phyloP scores from a whole-genome alignment of 2,113 vertebrate species.

The Isurus oxyrinchus region DNA sequence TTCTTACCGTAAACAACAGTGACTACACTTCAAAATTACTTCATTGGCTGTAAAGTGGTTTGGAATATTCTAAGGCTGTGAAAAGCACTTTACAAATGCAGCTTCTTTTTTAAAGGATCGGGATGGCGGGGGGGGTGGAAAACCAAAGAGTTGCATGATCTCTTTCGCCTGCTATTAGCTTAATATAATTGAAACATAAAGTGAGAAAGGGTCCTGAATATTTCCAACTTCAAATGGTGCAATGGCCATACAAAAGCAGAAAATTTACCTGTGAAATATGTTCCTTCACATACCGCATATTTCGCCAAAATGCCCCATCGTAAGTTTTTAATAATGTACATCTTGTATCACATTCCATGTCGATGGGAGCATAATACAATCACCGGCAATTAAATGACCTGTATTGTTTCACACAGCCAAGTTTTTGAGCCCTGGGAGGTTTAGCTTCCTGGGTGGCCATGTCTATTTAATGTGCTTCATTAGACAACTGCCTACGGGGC shows the following conservation, averaged over 20 bases:
- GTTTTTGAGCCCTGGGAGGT: not conserved
- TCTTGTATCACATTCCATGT: not conserved
- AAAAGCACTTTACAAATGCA: not conserved
- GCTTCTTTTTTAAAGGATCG: not conserved
- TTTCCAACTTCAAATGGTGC: not conserved
- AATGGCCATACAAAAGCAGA: not conserved
- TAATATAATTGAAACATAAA: not conserved
- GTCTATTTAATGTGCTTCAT: not conserved
- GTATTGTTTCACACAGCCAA: not conserved
- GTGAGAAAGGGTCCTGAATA: not conserved
- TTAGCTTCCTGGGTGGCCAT: constrained; percentile 11
- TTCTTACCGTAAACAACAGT: not conserved
- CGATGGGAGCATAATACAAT: not conserved
- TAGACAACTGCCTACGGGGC: not conserved
- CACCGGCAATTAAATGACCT: not conserved
- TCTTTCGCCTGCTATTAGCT: not conserved
- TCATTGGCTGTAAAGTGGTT: not conserved
- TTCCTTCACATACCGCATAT: not conserved
- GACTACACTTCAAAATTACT: not conserved
- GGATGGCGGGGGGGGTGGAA: not conserved
- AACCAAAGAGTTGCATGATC: not conserved
- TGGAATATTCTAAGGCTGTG: not conserved
- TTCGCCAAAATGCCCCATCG: not conserved
- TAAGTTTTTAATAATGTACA: not conserved
- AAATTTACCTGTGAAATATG: not conserved